Evolutionary conservation across 2,797 vertebrate genomes (phyloP).

Genomic region (Pantherophis vulpinus): DNA sequence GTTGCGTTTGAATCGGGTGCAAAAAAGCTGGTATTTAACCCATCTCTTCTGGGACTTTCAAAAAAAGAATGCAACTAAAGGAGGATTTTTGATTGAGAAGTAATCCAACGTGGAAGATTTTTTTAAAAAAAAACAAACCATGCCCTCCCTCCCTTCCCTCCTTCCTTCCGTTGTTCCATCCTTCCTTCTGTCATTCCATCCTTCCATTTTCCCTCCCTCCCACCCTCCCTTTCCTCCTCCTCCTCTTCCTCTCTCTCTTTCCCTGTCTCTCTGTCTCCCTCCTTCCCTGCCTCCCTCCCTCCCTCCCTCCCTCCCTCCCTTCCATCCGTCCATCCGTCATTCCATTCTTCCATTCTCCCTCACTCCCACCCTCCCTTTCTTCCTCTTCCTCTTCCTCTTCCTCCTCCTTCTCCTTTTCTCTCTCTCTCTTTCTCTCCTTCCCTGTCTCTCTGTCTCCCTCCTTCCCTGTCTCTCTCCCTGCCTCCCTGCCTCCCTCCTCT

Average conservation of each 20-base stretch:
- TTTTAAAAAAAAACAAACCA: background rate
- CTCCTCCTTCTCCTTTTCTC: background rate
- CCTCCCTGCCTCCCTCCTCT: too few species aligned
- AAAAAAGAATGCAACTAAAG: background rate
- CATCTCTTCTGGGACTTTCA: background rate
- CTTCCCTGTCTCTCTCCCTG: too few species aligned
- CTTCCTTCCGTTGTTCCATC: background rate
- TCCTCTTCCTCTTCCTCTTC: too few species aligned
- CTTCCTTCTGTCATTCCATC: background rate
- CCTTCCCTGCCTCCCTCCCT: too few species aligned
- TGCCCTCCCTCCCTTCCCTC: background rate
- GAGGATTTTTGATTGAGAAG: background rate
- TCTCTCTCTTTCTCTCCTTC: background rate
- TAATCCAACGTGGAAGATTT: background rate
- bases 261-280: too few species aligned
- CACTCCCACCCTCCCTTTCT: too few species aligned
- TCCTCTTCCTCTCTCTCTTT: too few species aligned
- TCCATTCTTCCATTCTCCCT: too few species aligned
- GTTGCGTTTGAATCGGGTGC: background rate
- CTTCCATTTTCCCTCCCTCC: background rate
- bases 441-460: background rate
- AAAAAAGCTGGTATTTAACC: background rate
- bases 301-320: too few species aligned
- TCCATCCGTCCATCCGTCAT: fast-evolving
- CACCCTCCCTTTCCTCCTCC: too few species aligned